phyloP scores from a whole-genome alignment of 2,888 invertebrate genomes.

The Pristionchus arcanus region DNA sequence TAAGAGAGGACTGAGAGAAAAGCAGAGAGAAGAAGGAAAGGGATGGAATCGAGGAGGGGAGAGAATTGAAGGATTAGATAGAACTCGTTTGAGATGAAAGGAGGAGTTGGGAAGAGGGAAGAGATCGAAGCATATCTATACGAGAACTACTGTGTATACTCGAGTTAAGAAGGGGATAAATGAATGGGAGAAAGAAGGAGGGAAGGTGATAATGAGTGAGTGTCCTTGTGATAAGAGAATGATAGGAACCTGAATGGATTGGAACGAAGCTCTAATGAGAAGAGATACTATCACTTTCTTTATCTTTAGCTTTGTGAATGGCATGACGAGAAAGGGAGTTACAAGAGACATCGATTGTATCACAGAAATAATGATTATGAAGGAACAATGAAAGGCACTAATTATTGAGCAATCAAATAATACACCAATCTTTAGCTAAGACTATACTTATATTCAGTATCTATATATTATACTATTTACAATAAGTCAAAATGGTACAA shows the following conservation, averaged over 20 bases:
- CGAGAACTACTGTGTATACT: conserved; percentile 52
- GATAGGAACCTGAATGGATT: conserved; percentile 39
- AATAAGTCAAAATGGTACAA: background rate
- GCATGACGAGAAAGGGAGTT: conserved; percentile 24
- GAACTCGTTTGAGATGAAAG: conserved; percentile 53
- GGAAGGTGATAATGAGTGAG: conserved; percentile 30
- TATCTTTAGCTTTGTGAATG: conserved; percentile 41
- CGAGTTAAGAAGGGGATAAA: conserved; percentile 10
- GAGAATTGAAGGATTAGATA: conserved; percentile 50
- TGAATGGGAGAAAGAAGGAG: background rate
- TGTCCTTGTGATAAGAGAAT: conserved; percentile 10
- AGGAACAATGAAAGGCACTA: background rate
- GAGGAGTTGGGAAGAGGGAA: background rate
- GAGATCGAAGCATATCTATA: conserved; percentile 46
- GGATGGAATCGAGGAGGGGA: conserved; percentile 22
- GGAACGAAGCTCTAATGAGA: conserved; percentile 27
- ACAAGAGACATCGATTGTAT: conserved; percentile 12
- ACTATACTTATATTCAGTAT: background rate
- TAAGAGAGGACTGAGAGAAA: conserved; percentile 5
- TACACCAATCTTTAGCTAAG: background rate
- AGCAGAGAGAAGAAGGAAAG: background rate
- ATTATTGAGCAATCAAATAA: background rate
- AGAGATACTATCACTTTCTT: conserved; percentile 46
- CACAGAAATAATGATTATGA: background rate
- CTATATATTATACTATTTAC: background rate